These are phyloP conservation scores for Amblyornis subalaris DNA, from an alignment of 2,113 vertebrate genomes.

Conservation along the genomic window DNA sequence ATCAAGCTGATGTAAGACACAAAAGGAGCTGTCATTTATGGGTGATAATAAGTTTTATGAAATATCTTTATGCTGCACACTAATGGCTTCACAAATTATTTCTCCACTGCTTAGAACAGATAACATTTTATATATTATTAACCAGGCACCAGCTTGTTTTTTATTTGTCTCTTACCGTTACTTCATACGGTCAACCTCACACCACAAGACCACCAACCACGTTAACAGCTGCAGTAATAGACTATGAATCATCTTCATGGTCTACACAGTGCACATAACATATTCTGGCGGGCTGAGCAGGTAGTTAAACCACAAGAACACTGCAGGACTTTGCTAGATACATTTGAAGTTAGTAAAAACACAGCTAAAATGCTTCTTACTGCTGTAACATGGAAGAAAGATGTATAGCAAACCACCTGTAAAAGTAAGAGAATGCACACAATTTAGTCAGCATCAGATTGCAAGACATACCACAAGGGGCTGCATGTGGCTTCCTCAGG, in stretches of 20 bases:
- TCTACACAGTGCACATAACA: background rate
- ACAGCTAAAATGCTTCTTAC: background rate
- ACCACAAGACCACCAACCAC: background rate
- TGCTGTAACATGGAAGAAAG: background rate
- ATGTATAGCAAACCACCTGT: background rate
- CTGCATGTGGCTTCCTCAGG: background rate
- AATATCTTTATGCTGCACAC: background rate
- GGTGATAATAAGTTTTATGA: background rate
- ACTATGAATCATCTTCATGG: background rate
- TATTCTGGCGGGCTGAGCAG: background rate
- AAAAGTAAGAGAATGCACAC: background rate
- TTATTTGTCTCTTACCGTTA: background rate
- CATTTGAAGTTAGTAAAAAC: background rate
- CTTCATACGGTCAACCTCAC: background rate
- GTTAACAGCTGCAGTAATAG: background rate
- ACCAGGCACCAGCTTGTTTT: background rate
- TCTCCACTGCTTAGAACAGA: background rate
- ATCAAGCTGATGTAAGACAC: background rate
- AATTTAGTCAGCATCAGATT: background rate
- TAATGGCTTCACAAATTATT: constrained; percentile 30
- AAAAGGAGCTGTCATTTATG: background rate
- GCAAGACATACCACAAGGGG: background rate
- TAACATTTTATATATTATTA: background rate
- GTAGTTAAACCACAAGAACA: background rate
- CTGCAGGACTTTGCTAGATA: background rate